These are phyloP conservation scores for Styela plicata DNA, from an alignment of 23 tunicate species.

Conservation along the genomic window DNA sequence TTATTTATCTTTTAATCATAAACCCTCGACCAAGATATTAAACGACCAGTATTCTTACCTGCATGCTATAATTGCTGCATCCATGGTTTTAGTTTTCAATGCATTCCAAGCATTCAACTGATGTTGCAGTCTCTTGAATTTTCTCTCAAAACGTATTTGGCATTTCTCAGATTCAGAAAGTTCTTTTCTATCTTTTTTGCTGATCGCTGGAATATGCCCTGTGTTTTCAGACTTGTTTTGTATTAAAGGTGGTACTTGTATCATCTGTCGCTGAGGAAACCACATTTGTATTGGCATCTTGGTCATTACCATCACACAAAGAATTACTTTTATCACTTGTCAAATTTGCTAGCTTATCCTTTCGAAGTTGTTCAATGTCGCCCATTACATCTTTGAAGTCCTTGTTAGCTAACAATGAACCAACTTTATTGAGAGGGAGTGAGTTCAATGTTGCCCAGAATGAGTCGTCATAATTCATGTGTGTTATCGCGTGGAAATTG, in stretches of 20 bases:
- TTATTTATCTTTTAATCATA: no score
- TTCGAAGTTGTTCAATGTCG: not conserved
- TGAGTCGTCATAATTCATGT: conserved; percentile 61
- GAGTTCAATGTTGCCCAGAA: conserved; percentile 62
- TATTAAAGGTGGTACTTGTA: not conserved
- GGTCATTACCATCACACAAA: not conserved
- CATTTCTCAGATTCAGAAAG: conserved; percentile 59
- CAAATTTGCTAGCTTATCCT: not conserved
- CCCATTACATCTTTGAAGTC: conserved; percentile 21
- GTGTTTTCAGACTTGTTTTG: not conserved
- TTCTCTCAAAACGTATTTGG: conserved; percentile 49
- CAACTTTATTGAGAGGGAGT: conserved; percentile 57
- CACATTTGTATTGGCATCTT: not conserved
- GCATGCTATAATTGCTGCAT: conserved; percentile 68
- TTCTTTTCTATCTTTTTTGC: conserved; percentile 36
- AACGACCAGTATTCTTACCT: conserved; percentile 35
- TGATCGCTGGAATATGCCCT: not conserved
- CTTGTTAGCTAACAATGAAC: conserved; percentile 33
- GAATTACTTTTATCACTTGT: not conserved
- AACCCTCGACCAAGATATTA: no score
- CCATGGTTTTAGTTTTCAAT: conserved; percentile 37
- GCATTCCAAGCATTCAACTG: conserved; percentile 45
- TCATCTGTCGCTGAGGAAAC: not conserved
- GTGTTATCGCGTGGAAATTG: conserved; percentile 59
- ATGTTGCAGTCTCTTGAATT: conserved; percentile 45